Conservation (phyloP, 2,888 invertebrate genomes). For the Homarus gammarus region DNA sequence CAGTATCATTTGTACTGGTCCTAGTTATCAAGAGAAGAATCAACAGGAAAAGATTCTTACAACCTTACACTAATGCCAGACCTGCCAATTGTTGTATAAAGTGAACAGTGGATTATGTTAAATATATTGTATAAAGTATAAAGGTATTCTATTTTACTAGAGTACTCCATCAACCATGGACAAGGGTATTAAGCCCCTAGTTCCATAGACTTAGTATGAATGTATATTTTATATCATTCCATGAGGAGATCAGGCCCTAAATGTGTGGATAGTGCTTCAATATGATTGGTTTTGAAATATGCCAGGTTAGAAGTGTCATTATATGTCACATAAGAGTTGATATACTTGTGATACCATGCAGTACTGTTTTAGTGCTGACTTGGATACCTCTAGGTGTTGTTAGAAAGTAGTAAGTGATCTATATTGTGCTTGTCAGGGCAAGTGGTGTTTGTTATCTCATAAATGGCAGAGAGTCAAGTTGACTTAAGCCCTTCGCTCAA, state of each 20-base stretch:
- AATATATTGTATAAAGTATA: slow-evolving; percentile 65
- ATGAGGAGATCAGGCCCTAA: slow-evolving; percentile 56
- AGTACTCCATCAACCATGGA: slow-evolving; percentile 64
- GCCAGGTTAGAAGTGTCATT: slow-evolving; percentile 15
- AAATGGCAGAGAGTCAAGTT: slow-evolving; percentile 25
- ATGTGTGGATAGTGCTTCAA: slow-evolving; percentile 48
- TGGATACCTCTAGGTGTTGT: slow-evolving; percentile 29
- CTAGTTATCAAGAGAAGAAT: slow-evolving; percentile 43
- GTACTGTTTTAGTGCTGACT: slow-evolving; percentile 32
- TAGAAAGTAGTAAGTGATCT: slow-evolving; percentile 31
- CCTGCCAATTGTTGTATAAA: slow-evolving; percentile 72
- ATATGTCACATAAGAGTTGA: slow-evolving; percentile 38
- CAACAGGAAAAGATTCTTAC: slow-evolving; percentile 41
- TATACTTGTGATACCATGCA: slow-evolving; percentile 62
- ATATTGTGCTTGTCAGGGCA: slow-evolving; percentile 30
- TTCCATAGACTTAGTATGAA: slow-evolving; percentile 62
- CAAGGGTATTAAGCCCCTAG: slow-evolving; percentile 33
- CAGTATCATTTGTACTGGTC: slow-evolving; percentile 14
- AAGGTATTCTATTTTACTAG: slow-evolving; percentile 72
- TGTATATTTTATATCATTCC: slow-evolving; percentile 74
- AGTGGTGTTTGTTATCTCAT: slow-evolving; percentile 31
- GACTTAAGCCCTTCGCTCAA: slow-evolving; percentile 62
- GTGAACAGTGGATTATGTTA: slow-evolving; percentile 63
- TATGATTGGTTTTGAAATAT: slow-evolving; percentile 48
- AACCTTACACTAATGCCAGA: slow-evolving; percentile 57